Conservation (phyloP, 2,797 vertebrate species). For the Balearica regulorum region DNA sequence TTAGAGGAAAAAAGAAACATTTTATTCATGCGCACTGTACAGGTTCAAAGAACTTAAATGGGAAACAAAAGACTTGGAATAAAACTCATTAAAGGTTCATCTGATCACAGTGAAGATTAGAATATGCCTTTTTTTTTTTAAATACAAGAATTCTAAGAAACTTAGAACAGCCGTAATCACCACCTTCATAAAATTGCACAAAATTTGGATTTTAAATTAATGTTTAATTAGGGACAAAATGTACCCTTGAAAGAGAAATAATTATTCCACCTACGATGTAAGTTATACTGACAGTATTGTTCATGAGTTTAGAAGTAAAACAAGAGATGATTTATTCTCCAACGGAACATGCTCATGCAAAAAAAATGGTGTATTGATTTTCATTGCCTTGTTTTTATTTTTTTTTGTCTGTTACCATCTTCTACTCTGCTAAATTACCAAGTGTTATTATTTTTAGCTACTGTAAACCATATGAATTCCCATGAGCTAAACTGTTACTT, state of each 20-base stretch:
- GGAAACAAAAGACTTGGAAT: background rate
- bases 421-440: background rate
- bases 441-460: background rate
- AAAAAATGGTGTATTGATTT: background rate
- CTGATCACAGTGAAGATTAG: background rate
- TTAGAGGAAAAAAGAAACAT: background rate
- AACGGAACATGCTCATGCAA: background rate
- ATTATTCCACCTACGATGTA: slow-evolving; percentile 2
- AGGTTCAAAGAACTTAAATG: background rate
- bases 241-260: background rate
- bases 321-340: background rate
- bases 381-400: background rate
- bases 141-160: background rate
- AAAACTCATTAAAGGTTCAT: background rate
- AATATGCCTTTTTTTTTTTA: background rate
- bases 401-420: background rate
- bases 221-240: background rate
- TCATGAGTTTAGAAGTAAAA: background rate
- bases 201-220: background rate
- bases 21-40: background rate
- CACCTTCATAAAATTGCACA: background rate
- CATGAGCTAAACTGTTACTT: background rate
- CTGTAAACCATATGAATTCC: background rate
- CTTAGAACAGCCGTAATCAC: background rate
- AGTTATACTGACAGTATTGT: background rate